Conservation (phyloP, 1,140 invertebrate species). For the silkworm (Bombyx mori) region ASM3026992v2 NC_085114.1:8446001-8446500, state of each 20-base stretch:
- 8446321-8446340: constrained; percentile 51
- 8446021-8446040: too few species aligned
- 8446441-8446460: constrained; percentile 35
- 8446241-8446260: constrained; percentile 25
- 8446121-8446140: constrained; percentile 16
- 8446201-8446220: constrained; percentile 6
- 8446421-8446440: constrained; percentile 27
- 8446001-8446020: constrained; percentile 7
- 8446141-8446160: constrained; percentile 7
- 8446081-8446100: background rate
- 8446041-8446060: background rate
- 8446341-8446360: constrained; percentile 52
- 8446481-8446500: constrained; percentile 16
- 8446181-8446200: constrained; percentile 9
- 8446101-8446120: constrained; percentile 18
- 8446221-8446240: constrained; percentile 20
- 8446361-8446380: constrained; percentile 51
- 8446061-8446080: background rate
- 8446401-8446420: constrained; percentile 36
- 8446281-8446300: constrained; percentile 10
- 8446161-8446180: constrained; percentile 6
- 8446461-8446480: constrained; percentile 15
- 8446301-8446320: constrained; percentile 26
- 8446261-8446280: constrained; percentile 24
- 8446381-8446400: constrained; percentile 36